A percentile compares a stretch with the other conserved stretches of the same genome.
phyloP scores from a whole-genome alignment of 1,140 invertebrate genomes.

The Brachionus plicatilis region DNA sequence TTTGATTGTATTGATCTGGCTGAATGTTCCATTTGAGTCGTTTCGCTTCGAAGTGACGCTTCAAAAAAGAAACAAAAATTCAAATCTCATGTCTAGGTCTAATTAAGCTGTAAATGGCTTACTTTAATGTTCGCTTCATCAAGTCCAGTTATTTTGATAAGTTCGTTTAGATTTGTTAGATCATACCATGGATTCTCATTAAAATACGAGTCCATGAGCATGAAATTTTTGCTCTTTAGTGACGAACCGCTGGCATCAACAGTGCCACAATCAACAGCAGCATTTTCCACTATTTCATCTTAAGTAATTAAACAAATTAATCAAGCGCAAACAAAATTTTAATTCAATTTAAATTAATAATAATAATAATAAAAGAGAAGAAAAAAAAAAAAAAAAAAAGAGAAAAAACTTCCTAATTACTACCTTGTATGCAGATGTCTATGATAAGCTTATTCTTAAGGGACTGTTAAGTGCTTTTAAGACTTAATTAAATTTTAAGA shows the following conservation, averaged over 20 bases:
- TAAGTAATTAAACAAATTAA: conserved; percentile 23
- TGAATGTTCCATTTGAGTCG: conserved; percentile 36
- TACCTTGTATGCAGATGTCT: conserved; percentile 16
- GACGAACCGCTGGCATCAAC: not conserved
- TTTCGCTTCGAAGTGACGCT: conserved; percentile 37
- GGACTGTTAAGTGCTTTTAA: conserved; percentile 22
- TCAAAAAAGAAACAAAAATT: not conserved
- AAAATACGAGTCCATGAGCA: conserved; percentile 37
- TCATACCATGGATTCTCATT: conserved; percentile 40
- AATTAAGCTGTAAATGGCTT: conserved; percentile 25
- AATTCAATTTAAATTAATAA: not conserved
- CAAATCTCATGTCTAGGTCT: not conserved
- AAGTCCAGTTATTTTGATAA: conserved; percentile 39
- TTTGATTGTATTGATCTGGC: not conserved
- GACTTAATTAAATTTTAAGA: conserved; percentile 29
- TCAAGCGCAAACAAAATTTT: not conserved
- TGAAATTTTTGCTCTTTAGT: conserved; percentile 34
- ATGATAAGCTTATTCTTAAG: not conserved
- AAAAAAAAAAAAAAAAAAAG: not conserved
- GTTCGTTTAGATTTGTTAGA: conserved; percentile 36
- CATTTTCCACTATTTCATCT: conserved; percentile 18
- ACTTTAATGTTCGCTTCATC: conserved; percentile 38
- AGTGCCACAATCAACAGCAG: not conserved
- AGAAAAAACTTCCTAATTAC: conserved; percentile 15
- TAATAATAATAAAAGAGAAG: not conserved